Evolutionary conservation across 2,888 invertebrate species (phyloP).

Genomic region (Lithophane semibrunnea): DNA sequence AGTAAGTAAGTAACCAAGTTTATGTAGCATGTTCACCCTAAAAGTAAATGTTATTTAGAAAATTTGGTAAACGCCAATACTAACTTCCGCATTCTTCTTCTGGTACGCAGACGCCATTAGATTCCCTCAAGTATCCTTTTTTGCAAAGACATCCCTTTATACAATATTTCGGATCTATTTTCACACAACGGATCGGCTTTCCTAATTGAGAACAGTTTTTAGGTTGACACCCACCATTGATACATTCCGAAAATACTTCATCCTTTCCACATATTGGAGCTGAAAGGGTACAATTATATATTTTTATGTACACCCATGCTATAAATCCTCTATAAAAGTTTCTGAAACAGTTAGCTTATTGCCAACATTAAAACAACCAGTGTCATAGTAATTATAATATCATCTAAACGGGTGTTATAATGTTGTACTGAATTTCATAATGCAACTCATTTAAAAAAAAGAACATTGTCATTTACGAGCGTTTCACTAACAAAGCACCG

Average conservation of each 20-base stretch:
- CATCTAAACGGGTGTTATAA: no score
- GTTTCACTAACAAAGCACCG: no score
- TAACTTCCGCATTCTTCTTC: conserved; percentile 67
- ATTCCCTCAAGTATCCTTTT: conserved; percentile 67
- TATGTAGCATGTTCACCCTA: no score
- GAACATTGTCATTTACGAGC: no score
- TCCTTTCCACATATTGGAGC: conserved; percentile 62
- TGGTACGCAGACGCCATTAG: conserved; percentile 71
- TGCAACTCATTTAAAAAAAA: no score
- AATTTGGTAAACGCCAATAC: conserved; percentile 8
- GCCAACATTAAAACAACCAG: no score
- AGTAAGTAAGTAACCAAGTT: no score
- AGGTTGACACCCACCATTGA: conserved; percentile 70
- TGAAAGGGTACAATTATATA: conserved; percentile 32
- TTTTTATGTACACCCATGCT: no score
- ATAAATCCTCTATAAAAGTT: no score
- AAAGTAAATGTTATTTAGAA: background rate
- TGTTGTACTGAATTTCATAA: no score
- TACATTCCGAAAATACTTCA: conserved; percentile 71
- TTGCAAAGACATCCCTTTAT: conserved; percentile 73
- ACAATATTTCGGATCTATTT: conserved; percentile 63
- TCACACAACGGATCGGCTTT: conserved; percentile 65
- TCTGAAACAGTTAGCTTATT: no score
- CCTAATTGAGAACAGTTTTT: conserved; percentile 73
- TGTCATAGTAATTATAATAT: no score